A percentile compares a stretch with the other conserved stretches of the same genome.
These are phyloP conservation scores for Rhynchomys soricoides DNA, from an alignment of 2,113 vertebrate genomes.

Conservation along the genomic window DNA sequence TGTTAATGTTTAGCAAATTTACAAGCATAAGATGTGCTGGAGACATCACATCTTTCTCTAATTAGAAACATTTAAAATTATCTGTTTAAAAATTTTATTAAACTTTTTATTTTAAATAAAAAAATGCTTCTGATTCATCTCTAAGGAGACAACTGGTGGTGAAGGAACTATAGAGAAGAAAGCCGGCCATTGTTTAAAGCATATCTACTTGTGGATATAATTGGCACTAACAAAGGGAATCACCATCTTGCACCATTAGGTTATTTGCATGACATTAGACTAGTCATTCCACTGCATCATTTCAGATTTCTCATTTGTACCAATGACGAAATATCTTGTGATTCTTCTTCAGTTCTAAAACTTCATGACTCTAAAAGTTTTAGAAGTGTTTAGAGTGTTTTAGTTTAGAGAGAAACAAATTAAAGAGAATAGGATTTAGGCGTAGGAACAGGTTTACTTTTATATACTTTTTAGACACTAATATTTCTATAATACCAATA, in stretches of 20 bases:
- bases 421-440: background rate
- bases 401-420: background rate
- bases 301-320: conserved; percentile 19
- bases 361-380: background rate
- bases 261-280: background rate
- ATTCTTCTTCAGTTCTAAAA: conserved; percentile 40
- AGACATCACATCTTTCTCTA: background rate
- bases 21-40: background rate
- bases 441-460: background rate
- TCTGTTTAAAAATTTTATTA: background rate
- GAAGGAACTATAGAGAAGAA: background rate
- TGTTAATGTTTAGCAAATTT: background rate
- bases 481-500: background rate
- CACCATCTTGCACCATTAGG: background rate
- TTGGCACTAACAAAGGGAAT: background rate
- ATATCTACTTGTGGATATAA: background rate
- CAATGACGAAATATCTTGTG: conserved; percentile 2
- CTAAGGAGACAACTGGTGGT: background rate
- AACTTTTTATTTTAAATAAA: background rate
- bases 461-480: background rate
- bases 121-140: background rate
- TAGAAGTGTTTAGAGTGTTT: background rate
- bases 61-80: conserved; percentile 16
- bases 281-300: background rate
- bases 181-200: background rate